Conservation (phyloP, 2,888 invertebrate genomes). For the Liposcelis brunnea region DNA sequence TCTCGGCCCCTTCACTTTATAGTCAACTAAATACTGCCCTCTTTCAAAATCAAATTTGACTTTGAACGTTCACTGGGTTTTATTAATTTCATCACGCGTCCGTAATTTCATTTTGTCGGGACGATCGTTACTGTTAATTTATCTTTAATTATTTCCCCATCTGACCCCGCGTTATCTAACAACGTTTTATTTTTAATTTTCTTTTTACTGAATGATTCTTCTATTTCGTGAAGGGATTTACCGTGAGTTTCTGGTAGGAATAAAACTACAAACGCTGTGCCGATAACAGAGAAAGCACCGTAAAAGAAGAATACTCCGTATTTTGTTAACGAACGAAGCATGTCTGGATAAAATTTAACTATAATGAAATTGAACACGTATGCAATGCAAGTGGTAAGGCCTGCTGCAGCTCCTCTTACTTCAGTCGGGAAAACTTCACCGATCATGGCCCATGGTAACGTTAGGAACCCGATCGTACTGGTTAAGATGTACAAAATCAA, state of each 20-base stretch:
- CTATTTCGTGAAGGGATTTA: constrained; percentile 32
- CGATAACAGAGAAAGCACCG: constrained; percentile 27
- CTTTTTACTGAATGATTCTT: constrained; percentile 25
- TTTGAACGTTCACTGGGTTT: too few relatives aligned
- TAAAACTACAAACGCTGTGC: constrained; percentile 30
- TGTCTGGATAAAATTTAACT: constrained; percentile 32
- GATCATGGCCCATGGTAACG: constrained; percentile 37
- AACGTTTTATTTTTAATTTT: background rate
- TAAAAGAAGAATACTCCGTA: constrained; percentile 33
- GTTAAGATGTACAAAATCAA: constrained; percentile 21
- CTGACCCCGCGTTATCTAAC: too few relatives aligned
- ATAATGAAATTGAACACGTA: constrained; percentile 35
- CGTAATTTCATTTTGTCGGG: too few relatives aligned
- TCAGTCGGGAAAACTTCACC: constrained; percentile 36
- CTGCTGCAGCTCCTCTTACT: constrained; percentile 30
- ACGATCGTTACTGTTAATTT: too few relatives aligned
- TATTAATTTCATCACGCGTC: too few relatives aligned
- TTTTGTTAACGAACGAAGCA: constrained; percentile 26
- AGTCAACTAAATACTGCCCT: too few relatives aligned
- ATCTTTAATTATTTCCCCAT: too few relatives aligned
- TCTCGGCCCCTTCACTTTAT: too few relatives aligned
- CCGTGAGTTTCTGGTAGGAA: constrained; percentile 36
- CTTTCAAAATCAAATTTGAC: too few relatives aligned
- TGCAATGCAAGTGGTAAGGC: constrained; percentile 29
- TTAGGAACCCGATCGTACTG: constrained; percentile 35